These are phyloP conservation scores for Cryptocephalus primarius DNA, from an alignment of 2,888 invertebrate species.

Conservation along the genomic window DNA sequence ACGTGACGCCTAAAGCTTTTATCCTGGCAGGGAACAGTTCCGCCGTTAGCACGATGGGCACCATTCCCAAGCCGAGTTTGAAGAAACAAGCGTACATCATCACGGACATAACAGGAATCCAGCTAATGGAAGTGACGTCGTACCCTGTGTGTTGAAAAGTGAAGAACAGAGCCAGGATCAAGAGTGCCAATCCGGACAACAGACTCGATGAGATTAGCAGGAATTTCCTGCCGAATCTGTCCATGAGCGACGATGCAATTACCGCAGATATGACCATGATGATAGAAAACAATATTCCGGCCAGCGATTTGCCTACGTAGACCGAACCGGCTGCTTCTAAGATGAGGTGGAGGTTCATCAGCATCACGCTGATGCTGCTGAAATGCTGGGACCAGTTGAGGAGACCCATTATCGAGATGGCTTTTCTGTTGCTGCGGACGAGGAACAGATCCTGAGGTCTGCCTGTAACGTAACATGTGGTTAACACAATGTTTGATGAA, in stretches of 20 bases:
- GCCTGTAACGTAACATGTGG: too few species aligned
- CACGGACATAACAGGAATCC: slow-evolving; percentile 23
- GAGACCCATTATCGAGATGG: slow-evolving; percentile 31
- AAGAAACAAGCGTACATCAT: slow-evolving; percentile 26
- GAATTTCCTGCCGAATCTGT: slow-evolving; percentile 31
- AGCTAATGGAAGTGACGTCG: slow-evolving; percentile 20
- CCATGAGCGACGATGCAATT: slow-evolving; percentile 27
- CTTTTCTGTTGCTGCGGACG: slow-evolving; percentile 32
- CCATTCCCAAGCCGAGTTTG: slow-evolving; percentile 32
- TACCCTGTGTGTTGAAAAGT: slow-evolving; percentile 23
- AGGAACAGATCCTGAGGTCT: slow-evolving; percentile 29
- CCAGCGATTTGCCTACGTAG: slow-evolving; percentile 21
- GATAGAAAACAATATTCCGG: slow-evolving; percentile 31
- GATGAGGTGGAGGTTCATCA: slow-evolving; percentile 35
- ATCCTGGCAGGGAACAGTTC: slow-evolving; percentile 35
- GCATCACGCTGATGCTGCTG: slow-evolving; percentile 33
- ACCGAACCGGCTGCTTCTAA: slow-evolving; percentile 29
- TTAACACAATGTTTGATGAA: too few species aligned
- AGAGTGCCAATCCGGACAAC: slow-evolving; percentile 28
- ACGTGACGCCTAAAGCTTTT: slow-evolving; percentile 35
- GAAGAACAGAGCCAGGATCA: slow-evolving; percentile 31
- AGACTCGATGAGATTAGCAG: slow-evolving; percentile 28
- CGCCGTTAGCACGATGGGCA: slow-evolving; percentile 34
- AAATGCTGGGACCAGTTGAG: slow-evolving; percentile 34
- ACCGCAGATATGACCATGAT: slow-evolving; percentile 31